These are phyloP conservation scores for Ernsta delagoae DNA, from an alignment of 2,888 invertebrate species.

Conservation along the genomic window DNA sequence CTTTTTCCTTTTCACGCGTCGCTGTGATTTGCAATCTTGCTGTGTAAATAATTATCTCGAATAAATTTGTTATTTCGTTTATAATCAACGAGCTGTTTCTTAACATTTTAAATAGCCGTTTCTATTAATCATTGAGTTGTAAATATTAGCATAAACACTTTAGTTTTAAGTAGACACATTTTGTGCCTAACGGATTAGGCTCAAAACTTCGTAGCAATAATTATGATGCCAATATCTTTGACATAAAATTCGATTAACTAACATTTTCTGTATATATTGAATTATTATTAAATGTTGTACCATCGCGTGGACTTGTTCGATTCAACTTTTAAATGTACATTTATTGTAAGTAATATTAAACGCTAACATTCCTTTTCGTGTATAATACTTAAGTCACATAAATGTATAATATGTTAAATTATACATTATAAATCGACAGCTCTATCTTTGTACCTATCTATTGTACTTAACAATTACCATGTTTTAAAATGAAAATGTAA, in stretches of 20 bases:
- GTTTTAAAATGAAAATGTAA: constrained; percentile 1
- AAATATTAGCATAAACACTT: constrained; percentile 74
- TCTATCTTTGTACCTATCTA: not conserved
- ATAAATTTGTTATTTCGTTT: constrained; percentile 81
- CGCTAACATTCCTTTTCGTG: constrained; percentile 78
- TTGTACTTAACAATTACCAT: not conserved
- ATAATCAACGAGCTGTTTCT: constrained; percentile 69
- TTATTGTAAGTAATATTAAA: constrained; percentile 72
- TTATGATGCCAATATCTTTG: constrained; percentile 77
- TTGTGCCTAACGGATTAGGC: constrained; percentile 76
- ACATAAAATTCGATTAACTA: constrained; percentile 68
- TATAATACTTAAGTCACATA: constrained; percentile 44
- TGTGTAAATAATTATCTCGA: constrained; percentile 78
- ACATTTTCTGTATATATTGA: constrained; percentile 75
- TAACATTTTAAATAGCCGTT: constrained; percentile 63
- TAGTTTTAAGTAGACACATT: constrained; percentile 78
- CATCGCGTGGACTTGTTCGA: constrained; percentile 61
- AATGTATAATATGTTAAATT: constrained; percentile 5
- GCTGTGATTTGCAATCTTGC: constrained; percentile 81
- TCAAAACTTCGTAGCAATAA: constrained; percentile 79
- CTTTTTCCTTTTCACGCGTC: constrained; percentile 65
- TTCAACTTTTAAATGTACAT: constrained; percentile 64
- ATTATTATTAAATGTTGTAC: constrained; percentile 64
- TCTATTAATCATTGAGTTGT: constrained; percentile 73
- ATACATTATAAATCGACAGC: not conserved